Evolutionary conservation across 1,140 invertebrate genomes (phyloP).

Genomic region (Hyposmocoma kahamanoa): DNA sequence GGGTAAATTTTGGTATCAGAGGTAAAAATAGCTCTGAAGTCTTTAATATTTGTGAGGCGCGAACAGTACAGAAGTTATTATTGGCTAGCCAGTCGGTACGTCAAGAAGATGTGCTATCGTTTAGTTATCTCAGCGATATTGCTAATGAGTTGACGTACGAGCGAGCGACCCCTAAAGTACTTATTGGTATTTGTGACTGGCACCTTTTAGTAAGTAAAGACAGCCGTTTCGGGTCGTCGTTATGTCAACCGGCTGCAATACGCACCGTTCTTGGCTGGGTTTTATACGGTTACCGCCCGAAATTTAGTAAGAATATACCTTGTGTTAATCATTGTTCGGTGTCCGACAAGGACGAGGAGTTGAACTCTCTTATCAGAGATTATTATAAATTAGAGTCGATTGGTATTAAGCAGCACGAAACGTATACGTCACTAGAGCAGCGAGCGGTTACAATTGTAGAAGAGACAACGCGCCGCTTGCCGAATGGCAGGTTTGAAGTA

Average conservation of each 20-base stretch:
- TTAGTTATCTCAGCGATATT: neutral
- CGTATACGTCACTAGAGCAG: no score
- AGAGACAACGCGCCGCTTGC: slow-evolving; percentile 4
- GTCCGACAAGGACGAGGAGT: neutral
- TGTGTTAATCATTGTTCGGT: neutral
- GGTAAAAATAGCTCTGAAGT: neutral
- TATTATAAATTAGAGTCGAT: neutral
- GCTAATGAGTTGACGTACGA: neutral
- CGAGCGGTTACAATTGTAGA: neutral
- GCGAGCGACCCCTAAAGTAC: neutral
- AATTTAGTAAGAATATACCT: neutral
- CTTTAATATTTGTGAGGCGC: neutral
- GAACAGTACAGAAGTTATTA: neutral
- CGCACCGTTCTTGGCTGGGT: neutral
- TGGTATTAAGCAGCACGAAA: no score
- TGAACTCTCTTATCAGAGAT: neutral
- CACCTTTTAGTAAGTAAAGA: neutral
- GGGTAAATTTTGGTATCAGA: neutral
- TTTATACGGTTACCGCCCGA: neutral
- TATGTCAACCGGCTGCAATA: neutral
- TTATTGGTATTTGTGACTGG: neutral
- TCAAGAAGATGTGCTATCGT: neutral
- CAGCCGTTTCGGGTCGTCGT: neutral
- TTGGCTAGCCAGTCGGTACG: neutral
- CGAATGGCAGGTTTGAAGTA: slow-evolving; percentile 6